These are phyloP conservation scores for Calephelis virginiensis DNA, from an alignment of 1,140 invertebrate genomes.

Conservation along the genomic window DNA sequence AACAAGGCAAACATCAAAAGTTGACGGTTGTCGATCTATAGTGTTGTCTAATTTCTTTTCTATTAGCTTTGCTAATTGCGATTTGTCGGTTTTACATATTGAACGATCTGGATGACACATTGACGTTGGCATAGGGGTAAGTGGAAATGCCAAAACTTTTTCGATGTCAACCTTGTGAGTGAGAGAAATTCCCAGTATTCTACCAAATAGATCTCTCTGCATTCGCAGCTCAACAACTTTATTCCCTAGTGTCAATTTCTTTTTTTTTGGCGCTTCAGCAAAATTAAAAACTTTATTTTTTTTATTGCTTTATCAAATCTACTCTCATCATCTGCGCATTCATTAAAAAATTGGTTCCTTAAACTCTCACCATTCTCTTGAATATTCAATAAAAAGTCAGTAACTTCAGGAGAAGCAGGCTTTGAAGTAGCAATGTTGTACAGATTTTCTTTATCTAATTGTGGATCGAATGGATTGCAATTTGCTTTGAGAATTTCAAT, in stretches of 20 bases:
- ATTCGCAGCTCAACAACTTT: conserved; percentile 12
- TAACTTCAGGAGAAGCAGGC: conserved; percentile 13
- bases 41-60: conserved; percentile 15
- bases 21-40: not conserved
- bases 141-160: conserved; percentile 8
- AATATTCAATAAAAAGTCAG: conserved; percentile 14
- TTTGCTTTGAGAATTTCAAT: conserved; percentile 31
- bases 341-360: not conserved
- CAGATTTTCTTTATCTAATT: conserved; percentile 36
- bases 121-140: conserved; percentile 10
- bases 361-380: conserved; percentile 20
- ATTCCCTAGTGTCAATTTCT: conserved; percentile 3
- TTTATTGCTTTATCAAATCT: conserved; percentile 32
- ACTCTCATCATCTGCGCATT: conserved; percentile 21
- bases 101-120: conserved; percentile 24
- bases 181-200: conserved; percentile 7
- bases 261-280: conserved; percentile 17
- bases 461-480: conserved; percentile 37
- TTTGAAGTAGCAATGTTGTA: conserved; percentile 28
- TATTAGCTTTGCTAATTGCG: conserved; percentile 24
- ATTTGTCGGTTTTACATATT: conserved; percentile 35
- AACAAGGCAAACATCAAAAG: conserved; percentile 25
- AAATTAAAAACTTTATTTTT: conserved; percentile 23
- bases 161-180: conserved; percentile 4
- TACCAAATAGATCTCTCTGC: conserved; percentile 18